These are phyloP conservation scores for Lepidochrysops patricia DNA, from an alignment of 2,888 invertebrate species.

Conservation along the genomic window DNA sequence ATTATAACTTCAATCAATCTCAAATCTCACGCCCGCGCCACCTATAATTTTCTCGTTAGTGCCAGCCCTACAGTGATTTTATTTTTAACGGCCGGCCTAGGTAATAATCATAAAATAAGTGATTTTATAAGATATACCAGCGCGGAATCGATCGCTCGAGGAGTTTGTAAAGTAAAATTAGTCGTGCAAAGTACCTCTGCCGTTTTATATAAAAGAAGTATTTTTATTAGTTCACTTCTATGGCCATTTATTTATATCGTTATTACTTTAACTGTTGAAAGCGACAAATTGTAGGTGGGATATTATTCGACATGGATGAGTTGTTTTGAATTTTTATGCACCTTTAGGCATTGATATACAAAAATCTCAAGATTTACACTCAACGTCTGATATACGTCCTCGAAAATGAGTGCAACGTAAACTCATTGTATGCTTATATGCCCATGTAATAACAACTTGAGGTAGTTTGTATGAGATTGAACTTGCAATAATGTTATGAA, in stretches of 20 bases:
- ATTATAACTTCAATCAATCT: no score
- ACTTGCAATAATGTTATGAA: no score
- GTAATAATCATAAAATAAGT: slow-evolving; percentile 13
- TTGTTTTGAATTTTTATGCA: neutral
- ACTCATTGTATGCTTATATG: neutral
- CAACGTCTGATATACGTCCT: no score
- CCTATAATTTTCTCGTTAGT: neutral
- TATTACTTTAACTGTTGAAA: neutral
- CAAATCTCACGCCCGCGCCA: no score
- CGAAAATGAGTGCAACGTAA: neutral
- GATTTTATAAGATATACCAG: slow-evolving; percentile 8
- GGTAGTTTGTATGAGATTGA: no score
- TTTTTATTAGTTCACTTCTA: neutral
- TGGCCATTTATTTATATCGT: neutral
- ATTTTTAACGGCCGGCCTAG: slow-evolving; percentile 1
- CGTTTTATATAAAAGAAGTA: neutral
- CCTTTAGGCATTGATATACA: no score
- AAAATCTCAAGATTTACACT: no score
- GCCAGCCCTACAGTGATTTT: slow-evolving; percentile 7
- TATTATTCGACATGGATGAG: neutral
- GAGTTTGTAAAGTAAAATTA: neutral
- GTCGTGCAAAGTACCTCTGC: neutral
- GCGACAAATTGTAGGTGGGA: neutral
- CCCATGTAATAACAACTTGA: no score
- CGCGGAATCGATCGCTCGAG: neutral